A percentile compares a stretch with the other conserved stretches of the same genome.
These are phyloP conservation scores for Nymphalis polychloros DNA, from an alignment of 2,888 invertebrate genomes.

Conservation along the genomic window DNA sequence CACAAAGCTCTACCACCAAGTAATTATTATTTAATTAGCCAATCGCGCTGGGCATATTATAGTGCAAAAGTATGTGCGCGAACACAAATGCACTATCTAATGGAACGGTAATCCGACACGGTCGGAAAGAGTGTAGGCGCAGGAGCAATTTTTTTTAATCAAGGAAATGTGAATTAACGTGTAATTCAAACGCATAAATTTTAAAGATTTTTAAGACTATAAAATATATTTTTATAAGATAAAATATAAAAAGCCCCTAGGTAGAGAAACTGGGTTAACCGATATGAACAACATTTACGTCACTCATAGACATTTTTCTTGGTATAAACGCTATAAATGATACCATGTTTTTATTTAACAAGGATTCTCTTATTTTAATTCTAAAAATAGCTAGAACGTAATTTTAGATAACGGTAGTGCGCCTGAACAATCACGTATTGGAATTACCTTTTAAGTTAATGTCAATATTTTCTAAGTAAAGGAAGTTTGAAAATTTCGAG, in stretches of 20 bases:
- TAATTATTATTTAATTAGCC: too few species aligned
- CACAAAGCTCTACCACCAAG: too few species aligned
- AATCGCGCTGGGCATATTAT: too few species aligned
- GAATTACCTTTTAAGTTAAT: conserved; percentile 39
- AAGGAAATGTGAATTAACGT: too few species aligned
- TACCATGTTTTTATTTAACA: conserved; percentile 10
- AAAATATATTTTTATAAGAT: too few species aligned
- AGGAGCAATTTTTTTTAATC: too few species aligned
- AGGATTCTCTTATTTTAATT: conserved; percentile 11
- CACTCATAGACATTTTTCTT: conserved; percentile 20
- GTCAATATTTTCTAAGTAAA: conserved; percentile 42
- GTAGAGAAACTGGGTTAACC: conserved; percentile 15
- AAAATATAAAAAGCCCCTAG: neutral
- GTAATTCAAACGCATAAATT: too few species aligned
- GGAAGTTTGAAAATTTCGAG: conserved; percentile 32
- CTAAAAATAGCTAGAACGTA: conserved; percentile 34
- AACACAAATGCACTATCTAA: too few species aligned
- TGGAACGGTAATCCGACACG: too few species aligned
- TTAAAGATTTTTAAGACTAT: too few species aligned
- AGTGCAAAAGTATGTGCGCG: too few species aligned
- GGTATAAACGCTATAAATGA: conserved; percentile 22
- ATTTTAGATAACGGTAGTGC: conserved; percentile 37
- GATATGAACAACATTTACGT: conserved; percentile 21
- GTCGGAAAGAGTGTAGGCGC: too few species aligned
- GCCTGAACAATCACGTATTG: conserved; percentile 10